Percentiles rank a stretch among this genome's conserved stretches.
Conservation (phyloP, 2,113 vertebrate species). For the Dissostichus mawsoni region DNA sequence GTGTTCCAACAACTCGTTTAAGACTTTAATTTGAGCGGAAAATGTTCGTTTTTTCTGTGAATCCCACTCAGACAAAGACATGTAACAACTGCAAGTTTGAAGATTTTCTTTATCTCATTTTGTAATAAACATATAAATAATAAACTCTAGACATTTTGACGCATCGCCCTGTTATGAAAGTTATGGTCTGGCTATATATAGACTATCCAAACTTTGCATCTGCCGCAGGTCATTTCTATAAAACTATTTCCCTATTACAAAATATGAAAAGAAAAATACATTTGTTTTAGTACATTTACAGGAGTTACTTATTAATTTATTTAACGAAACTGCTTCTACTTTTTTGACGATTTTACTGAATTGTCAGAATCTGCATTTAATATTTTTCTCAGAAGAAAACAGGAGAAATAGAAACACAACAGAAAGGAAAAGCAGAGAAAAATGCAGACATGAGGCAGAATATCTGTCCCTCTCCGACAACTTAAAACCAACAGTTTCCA, state of each 20-base stretch:
- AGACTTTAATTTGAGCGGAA: background rate
- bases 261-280: slow-evolving; percentile 99
- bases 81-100: slow-evolving; percentile 81
- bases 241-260: slow-evolving; percentile 99
- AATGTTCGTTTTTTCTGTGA: slow-evolving; percentile 6
- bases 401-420: slow-evolving; percentile 72
- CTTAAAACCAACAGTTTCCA: slow-evolving; percentile 82
- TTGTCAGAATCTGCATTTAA: slow-evolving; percentile 91
- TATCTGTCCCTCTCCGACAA: slow-evolving; percentile 87
- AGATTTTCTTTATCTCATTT: slow-evolving; percentile 87
- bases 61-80: slow-evolving; percentile 75
- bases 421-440: slow-evolving; percentile 77
- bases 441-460: slow-evolving; percentile 86
- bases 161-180: slow-evolving; percentile 85
- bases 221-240: slow-evolving; percentile 98
- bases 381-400: slow-evolving; percentile 89
- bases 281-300: slow-evolving; percentile 99
- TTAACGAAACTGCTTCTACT: slow-evolving; percentile 93
- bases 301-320: slow-evolving; percentile 96
- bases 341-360: slow-evolving; percentile 84
- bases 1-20: background rate
- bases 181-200: slow-evolving; percentile 87
- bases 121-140: slow-evolving; percentile 92
- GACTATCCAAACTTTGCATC: slow-evolving; percentile 95
- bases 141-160: slow-evolving; percentile 89